Base-by-base conservation (phyloP, 2,888 invertebrate species). In the Drosophila neonasuta region DNA sequence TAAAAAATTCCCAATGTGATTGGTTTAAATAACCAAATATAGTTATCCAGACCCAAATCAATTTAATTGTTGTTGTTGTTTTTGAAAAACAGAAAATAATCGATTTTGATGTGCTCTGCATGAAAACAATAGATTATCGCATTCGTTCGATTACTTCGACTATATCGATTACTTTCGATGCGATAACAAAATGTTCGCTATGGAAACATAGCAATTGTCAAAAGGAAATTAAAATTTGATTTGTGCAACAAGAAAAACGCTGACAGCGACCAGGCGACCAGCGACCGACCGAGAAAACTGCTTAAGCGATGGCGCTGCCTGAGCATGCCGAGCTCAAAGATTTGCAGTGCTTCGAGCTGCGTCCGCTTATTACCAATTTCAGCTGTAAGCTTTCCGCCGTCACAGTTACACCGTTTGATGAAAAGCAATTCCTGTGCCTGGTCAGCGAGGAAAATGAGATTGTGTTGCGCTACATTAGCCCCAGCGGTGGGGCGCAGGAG, bases 391-490 rank as follows among this genome's bases (percentile, higher is more conserved):
- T 91, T 29, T 90, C 91, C 45, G 87, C 91, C 49, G 88, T 89
- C 48, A 88, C 89, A 10, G 89, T 89, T 13, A 88, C 89, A 72
- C 89, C 89, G 69, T 88, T 88, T 62, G 81, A 85, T 17, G 88
- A 87, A 59, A 89, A 89, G 65, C 91, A 91, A 71, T 78, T 91
- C 55, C 76, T 91, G 24, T 90, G 91, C 68, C 68, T 91, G 56
- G 90, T 91, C 41, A 89, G 90, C 10, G 89, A 89, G 49, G 89
- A 90, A 64, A 91, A 91, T 79, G 91, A 91, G 54, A 89, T 91
- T 71, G 84, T 91, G 30, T 56, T 91, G 59, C 89, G 91, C 24
- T 90, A 90, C 67, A 88, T 88, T 50, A 88, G 86, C 57, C 85
- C 88, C 39, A 71, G 75, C 42, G 71, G 75, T 7, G 77, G 68